phyloP scores from a whole-genome alignment of 2,113 vertebrate species.

The Bubo scandiacus region DNA sequence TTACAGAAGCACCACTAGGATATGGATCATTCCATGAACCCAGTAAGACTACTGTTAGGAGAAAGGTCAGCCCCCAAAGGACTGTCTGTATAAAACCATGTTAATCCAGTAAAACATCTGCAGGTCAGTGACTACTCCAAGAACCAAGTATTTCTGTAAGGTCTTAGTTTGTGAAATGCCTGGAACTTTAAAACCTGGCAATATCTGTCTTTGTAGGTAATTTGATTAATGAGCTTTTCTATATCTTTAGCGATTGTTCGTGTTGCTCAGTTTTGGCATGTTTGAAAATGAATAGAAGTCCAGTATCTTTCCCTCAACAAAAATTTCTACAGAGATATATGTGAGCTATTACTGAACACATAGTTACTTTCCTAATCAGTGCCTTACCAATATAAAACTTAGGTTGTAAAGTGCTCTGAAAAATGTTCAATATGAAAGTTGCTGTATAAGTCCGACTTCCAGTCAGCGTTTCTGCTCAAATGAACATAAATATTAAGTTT shows the following conservation, averaged over 20 bases:
- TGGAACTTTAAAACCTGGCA: background rate
- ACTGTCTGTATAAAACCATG: background rate
- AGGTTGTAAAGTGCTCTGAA: background rate
- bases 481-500: background rate
- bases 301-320: background rate
- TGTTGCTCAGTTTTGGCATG: background rate
- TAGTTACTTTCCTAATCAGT: background rate
- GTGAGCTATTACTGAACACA: background rate
- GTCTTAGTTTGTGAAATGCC: background rate
- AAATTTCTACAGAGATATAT: background rate
- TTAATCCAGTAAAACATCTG: background rate
- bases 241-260: background rate
- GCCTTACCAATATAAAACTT: background rate
- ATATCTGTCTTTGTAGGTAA: background rate
- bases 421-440: background rate
- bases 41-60: background rate
- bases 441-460: background rate
- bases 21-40: background rate
- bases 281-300: background rate
- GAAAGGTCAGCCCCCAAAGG: background rate
- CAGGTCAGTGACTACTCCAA: background rate
- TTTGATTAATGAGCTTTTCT: background rate
- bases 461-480: background rate
- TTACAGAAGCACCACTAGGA: background rate
- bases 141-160: background rate